Evolutionary conservation across 2,113 vertebrate genomes (phyloP).

Genomic region (Cromileptes altivelis): DNA sequence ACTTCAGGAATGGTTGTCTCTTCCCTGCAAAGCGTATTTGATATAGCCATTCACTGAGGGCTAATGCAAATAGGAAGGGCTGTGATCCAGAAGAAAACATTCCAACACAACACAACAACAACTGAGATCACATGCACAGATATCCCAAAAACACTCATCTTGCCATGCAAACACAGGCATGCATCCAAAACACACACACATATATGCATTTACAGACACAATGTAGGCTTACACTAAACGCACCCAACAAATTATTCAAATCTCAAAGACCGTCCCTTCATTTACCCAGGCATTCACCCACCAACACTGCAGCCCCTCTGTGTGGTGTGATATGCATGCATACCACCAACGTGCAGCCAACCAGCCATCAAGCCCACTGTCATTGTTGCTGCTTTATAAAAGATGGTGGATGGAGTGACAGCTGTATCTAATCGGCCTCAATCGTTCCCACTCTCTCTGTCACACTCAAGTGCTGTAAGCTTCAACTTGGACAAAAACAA

Average conservation of each 20-base stretch:
- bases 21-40: constrained; percentile 62
- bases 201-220: constrained; percentile 18
- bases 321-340: constrained; percentile 49
- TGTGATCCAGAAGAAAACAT: constrained; percentile 38
- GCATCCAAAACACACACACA: constrained; percentile 12
- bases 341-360: constrained; percentile 69
- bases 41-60: constrained; percentile 62
- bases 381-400: constrained; percentile 74
- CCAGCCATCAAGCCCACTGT: constrained; percentile 60
- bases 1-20: constrained; percentile 57
- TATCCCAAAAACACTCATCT: constrained; percentile 8
- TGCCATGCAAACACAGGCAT: constrained; percentile 20
- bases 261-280: constrained; percentile 23
- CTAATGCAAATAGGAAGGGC: constrained; percentile 44
- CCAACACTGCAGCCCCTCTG: constrained; percentile 16
- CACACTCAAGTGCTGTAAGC: constrained; percentile 81
- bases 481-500: constrained; percentile 79
- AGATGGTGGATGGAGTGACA: constrained; percentile 78
- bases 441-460: constrained; percentile 77
- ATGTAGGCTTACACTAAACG: constrained; percentile 9
- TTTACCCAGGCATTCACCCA: constrained; percentile 26
- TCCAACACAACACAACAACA: constrained; percentile 57
- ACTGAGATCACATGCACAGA: neutral
- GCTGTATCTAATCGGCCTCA: constrained; percentile 85
- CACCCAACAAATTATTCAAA: constrained; percentile 15